These are phyloP conservation scores for Atherinomorus stipes DNA, from an alignment of 2,113 vertebrate genomes.

Conservation along the genomic window DNA sequence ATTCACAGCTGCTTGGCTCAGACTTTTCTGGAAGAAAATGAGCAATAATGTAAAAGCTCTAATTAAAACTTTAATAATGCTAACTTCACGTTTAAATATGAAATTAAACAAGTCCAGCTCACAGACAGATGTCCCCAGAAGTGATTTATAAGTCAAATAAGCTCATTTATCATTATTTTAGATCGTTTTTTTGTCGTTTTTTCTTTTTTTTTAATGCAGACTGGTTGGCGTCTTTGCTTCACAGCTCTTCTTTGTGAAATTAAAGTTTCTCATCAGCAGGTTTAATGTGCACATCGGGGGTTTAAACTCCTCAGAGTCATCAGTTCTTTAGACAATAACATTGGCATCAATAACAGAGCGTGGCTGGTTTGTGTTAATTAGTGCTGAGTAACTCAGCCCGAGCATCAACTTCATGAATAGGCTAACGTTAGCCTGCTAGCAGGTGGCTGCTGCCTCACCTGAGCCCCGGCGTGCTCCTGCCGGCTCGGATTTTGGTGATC, in stretches of 20 bases:
- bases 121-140: no score
- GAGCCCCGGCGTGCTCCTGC: slow-evolving; percentile 92
- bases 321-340: not conserved
- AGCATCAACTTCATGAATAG: slow-evolving; percentile 56
- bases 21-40: not conserved
- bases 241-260: not conserved
- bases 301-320: not conserved
- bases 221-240: not conserved
- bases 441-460: slow-evolving; percentile 79
- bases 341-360: not conserved
- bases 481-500: slow-evolving; percentile 92
- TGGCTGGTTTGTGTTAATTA: not conserved
- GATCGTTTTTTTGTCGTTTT: no score
- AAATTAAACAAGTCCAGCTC: not conserved
- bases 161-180: not conserved
- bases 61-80: no score
- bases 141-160: not conserved
- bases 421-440: slow-evolving; percentile 68
- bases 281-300: not conserved
- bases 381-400: slow-evolving; percentile 22
- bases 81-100: no score
- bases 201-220: not conserved
- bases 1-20: not conserved
- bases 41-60: no score
- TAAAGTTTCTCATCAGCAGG: not conserved